Percentiles rank a stretch among this genome's conserved stretches.
Conservation (phyloP, 1,140 invertebrate genomes). For the Whitmania pigra region DNA sequence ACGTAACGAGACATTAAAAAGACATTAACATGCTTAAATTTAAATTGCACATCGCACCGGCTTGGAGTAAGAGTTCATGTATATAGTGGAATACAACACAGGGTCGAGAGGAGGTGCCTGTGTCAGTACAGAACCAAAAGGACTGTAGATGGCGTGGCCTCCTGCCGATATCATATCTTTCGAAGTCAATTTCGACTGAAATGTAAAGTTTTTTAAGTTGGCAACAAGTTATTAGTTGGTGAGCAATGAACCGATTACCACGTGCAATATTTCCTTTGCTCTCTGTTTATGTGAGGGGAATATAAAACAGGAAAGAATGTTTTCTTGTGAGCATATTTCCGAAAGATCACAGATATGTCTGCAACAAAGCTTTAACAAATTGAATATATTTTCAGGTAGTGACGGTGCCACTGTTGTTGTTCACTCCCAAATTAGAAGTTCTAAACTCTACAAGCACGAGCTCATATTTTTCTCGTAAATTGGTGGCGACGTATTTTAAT, state of each 20-base stretch:
- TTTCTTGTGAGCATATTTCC: not conserved
- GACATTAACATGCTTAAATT: not conserved
- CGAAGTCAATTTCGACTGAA: not conserved
- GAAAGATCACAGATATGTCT: not conserved
- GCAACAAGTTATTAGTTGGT: not conserved
- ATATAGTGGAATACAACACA: slow-evolving; percentile 5
- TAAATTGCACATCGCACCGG: not conserved
- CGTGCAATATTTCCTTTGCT: not conserved
- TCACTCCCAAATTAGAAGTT: no score
- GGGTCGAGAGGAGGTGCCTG: slow-evolving; percentile 2
- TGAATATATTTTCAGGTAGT: no score
- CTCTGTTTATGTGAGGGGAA: not conserved
- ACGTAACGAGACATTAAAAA: not conserved
- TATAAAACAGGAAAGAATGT: not conserved
- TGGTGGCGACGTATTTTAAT: no score
- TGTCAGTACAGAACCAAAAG: not conserved
- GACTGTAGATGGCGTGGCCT: not conserved
- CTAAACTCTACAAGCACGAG: no score
- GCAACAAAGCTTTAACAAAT: not conserved
- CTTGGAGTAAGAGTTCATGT: not conserved
- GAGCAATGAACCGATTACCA: not conserved
- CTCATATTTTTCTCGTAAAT: no score
- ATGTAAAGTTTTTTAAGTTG: not conserved
- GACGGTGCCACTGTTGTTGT: no score
- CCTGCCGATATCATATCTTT: not conserved